These are phyloP conservation scores for Brienomyrus brachyistius DNA, from an alignment of 2,113 vertebrate species.

Conservation along the genomic window DNA sequence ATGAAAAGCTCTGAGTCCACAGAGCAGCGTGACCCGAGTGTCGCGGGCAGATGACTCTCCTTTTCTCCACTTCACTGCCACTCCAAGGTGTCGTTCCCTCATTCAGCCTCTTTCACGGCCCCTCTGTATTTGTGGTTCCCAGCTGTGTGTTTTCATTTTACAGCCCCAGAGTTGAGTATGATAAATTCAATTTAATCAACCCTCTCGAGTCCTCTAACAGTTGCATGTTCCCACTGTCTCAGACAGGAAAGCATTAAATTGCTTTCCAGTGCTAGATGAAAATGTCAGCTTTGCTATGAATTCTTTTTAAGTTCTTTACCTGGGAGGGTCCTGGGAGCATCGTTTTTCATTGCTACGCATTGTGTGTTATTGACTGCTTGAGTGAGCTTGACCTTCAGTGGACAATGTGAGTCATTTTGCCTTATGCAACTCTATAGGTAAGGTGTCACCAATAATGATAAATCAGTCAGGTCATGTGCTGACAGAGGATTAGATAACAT, in stretches of 20 bases:
- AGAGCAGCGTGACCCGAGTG: background rate
- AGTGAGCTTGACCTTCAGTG: background rate
- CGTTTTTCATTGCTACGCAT: background rate
- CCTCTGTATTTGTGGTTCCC: background rate
- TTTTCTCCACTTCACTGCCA: background rate
- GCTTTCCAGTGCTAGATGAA: background rate
- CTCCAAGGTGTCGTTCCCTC: background rate
- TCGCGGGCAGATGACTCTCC: background rate
- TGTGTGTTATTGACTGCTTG: background rate
- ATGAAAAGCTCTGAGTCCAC: background rate
- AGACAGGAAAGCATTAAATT: background rate
- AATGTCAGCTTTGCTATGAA: background rate
- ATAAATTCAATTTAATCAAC: background rate
- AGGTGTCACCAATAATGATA: background rate
- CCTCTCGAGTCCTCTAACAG: background rate
- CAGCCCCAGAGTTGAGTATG: background rate
- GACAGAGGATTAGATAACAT: background rate
- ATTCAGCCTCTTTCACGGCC: background rate
- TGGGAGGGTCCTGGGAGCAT: background rate
- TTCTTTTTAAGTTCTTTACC: background rate
- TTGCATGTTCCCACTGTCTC: background rate
- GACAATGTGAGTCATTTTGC: background rate
- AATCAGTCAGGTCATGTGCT: background rate
- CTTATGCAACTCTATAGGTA: background rate
- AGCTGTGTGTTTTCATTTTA: constrained; percentile 2